Base-by-base conservation (phyloP, 2,113 vertebrate species). In the Strix aluco region DNA sequence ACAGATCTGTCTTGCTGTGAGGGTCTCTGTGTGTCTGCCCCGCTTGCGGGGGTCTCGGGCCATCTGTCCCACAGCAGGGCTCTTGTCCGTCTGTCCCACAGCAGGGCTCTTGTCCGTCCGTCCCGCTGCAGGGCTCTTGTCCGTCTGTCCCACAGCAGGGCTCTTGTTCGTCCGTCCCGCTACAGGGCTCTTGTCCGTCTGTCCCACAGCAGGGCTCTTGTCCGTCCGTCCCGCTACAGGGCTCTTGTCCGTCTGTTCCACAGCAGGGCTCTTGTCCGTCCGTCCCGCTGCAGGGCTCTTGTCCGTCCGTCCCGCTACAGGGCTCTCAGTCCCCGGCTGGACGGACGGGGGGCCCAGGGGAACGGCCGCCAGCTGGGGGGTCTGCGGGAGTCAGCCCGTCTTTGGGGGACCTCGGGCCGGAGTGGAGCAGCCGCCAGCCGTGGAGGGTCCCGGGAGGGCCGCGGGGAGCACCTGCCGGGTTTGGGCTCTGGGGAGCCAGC, bases 371-470 rank as follows among this genome's bases (percentile, higher is more conserved):
- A 16, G 26, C 52, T 14, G 47, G 0, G n/a, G 22, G 9, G 20
- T 0, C 29, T 8, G 38, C 30, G 22, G 20, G 13, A 18, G 6
- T 0, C 18, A 29, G 21, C 9, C 25, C 10, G 2, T 11, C 21
- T 36, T 2, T 11, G 44, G 12, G 38, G 46, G 29, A 10, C 12
- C 12, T 0, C 0, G 62, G 29, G 18, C 3, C 27, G 6, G 36
- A 17, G 32, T 2, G 27, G 38, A 49, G 63, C 22, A 21, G 42
- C 78, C 13, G 7, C 52, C 40, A 32, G 66, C 38, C 29, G 11
- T 0, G 46, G 44, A 15, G 18, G 46, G 29, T 6, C 29, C 22
- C 13, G 5, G 46, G 30, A 13, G 10, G 44, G 17, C 8, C n/a
- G 17, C 20, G 5, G 11, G 29, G 47, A 51, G 8, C 36, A 11